Percentiles rank a stretch among this genome's conserved stretches.
phyloP scores from a whole-genome alignment of 1,140 invertebrate genomes.

The Brachionus paranguensis region DNA sequence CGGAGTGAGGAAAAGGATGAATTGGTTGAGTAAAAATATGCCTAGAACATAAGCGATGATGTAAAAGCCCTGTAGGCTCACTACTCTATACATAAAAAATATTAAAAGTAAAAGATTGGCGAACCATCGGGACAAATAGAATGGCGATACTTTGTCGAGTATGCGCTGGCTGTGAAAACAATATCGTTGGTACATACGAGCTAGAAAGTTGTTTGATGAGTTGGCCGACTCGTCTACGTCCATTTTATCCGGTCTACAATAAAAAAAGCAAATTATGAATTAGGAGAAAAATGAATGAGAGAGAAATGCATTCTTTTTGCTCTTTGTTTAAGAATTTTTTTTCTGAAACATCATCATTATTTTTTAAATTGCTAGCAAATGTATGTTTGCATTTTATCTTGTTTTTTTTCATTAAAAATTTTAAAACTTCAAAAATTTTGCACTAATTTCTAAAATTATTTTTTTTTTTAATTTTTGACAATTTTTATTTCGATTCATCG shows the following conservation, averaged over 20 bases:
- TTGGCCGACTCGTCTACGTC: neutral
- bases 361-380: neutral
- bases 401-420: neutral
- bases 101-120: conserved; percentile 44
- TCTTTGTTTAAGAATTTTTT: neutral
- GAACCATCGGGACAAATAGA: conserved; percentile 58
- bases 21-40: conserved; percentile 97
- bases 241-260: neutral
- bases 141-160: conserved; percentile 60
- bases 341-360: conserved; percentile 10
- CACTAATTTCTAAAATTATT: no score
- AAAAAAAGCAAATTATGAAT: neutral
- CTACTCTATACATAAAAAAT: conserved; percentile 54
- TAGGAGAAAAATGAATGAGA: conserved; percentile 13
- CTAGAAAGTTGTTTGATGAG: neutral
- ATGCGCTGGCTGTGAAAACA: conserved; percentile 52
- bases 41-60: conserved; percentile 96
- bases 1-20: conserved; percentile 98
- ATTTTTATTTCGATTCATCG: no score
- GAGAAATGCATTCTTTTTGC: neutral
- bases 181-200: neutral
- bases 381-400: neutral
- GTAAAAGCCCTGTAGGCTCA: conserved; percentile 80
- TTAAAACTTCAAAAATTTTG: no score
- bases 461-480: no score